A percentile compares a stretch with the other conserved stretches of the same genome.
Conservation (phyloP, 2,888 invertebrate species). For the Abrostola triplasia region DNA sequence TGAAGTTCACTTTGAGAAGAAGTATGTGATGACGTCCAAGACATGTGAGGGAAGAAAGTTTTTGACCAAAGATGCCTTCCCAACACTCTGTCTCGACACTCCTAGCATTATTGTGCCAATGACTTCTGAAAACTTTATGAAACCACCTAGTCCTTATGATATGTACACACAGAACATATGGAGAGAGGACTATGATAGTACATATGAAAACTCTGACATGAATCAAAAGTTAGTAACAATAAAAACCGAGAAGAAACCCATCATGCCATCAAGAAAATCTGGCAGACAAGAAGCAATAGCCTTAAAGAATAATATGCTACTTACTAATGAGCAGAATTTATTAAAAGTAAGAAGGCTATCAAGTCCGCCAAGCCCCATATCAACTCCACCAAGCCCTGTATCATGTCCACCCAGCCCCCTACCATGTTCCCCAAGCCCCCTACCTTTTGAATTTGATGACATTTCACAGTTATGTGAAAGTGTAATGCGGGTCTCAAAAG, state of each 20-base stretch:
- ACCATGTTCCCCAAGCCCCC: background rate
- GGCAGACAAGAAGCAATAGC: slow-evolving; percentile 9
- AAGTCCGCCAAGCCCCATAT: background rate
- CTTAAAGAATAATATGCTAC: slow-evolving; percentile 2
- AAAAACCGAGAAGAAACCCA: background rate
- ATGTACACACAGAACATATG: slow-evolving; percentile 4
- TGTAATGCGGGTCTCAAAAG: slow-evolving; percentile 43
- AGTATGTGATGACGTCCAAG: slow-evolving; percentile 29
- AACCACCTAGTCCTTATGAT: background rate
- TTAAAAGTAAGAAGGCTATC: slow-evolving; percentile 1
- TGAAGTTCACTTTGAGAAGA: slow-evolving; percentile 44
- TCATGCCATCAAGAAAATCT: slow-evolving; percentile 11
- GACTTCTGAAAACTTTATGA: slow-evolving; percentile 4
- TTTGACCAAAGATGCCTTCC: slow-evolving; percentile 44
- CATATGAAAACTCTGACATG: background rate
- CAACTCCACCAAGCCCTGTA: background rate
- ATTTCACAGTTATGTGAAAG: slow-evolving; percentile 46
- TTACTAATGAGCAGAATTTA: background rate
- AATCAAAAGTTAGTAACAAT: slow-evolving; percentile 4
- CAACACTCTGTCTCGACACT: slow-evolving; percentile 23
- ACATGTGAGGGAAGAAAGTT: slow-evolving; percentile 33
- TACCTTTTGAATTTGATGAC: slow-evolving; percentile 15
- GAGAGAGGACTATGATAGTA: background rate
- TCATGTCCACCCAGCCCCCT: background rate
- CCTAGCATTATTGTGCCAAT: slow-evolving; percentile 4